phyloP scores from a whole-genome alignment of 2,888 invertebrate genomes.

The Cremastobaeus sp. region DNA sequence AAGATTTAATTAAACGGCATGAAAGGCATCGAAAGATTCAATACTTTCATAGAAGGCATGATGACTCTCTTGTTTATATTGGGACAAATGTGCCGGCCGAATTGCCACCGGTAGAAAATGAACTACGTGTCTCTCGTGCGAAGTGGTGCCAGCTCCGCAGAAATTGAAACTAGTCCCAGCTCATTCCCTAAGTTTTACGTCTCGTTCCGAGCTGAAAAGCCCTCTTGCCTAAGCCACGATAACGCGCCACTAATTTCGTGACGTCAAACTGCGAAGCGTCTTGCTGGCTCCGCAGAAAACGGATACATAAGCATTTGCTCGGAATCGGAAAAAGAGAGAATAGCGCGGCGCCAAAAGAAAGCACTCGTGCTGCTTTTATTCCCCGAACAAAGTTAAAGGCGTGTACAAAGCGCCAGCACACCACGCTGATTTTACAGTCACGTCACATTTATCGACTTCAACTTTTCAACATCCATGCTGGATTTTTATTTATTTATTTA shows the following conservation, averaged over 20 bases:
- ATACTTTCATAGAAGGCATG: slow-evolving; percentile 35
- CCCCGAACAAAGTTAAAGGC: neutral
- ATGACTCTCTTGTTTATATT: slow-evolving; percentile 44
- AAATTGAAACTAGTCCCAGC: slow-evolving; percentile 51
- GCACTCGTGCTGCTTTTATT: slow-evolving; percentile 7
- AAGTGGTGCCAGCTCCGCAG: slow-evolving; percentile 52
- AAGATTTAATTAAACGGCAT: slow-evolving; percentile 39
- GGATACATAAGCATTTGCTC: slow-evolving; percentile 40
- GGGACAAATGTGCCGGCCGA: slow-evolving; percentile 31
- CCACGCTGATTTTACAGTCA: slow-evolving; percentile 13
- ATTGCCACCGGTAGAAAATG: slow-evolving; percentile 39
- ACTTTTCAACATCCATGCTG: neutral
- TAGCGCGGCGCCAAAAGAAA: slow-evolving; percentile 10
- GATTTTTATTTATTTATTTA: slow-evolving; percentile 11
- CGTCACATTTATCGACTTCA: slow-evolving; percentile 22
- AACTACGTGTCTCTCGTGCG: slow-evolving; percentile 52
- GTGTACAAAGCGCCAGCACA: slow-evolving; percentile 13
- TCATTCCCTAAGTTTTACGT: slow-evolving; percentile 55
- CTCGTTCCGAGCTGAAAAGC: slow-evolving; percentile 42
- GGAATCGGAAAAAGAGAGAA: slow-evolving; percentile 14
- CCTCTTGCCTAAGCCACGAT: slow-evolving; percentile 27
- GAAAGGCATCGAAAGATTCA: slow-evolving; percentile 34
- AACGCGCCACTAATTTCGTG: slow-evolving; percentile 55
- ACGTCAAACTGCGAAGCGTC: slow-evolving; percentile 47
- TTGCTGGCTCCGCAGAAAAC: slow-evolving; percentile 53